Conservation (phyloP, 2,888 invertebrate genomes). For the Octodonta nipae region DNA sequence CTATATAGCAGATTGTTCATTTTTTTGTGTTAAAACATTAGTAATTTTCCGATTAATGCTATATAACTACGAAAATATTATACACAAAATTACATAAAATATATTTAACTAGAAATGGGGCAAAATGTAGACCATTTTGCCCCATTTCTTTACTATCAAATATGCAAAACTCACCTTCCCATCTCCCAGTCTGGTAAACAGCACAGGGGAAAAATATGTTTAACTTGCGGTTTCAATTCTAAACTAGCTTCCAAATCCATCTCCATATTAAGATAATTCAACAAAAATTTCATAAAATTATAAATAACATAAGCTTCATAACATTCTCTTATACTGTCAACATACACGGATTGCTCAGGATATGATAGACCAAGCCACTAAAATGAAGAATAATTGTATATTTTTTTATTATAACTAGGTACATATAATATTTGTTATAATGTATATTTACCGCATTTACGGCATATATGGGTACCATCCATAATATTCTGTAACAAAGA, state of each 20-base stretch:
- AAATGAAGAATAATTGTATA: slow-evolving; percentile 14
- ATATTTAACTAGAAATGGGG: too few species aligned
- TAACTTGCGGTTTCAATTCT: slow-evolving; percentile 70
- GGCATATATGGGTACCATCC: slow-evolving; percentile 97
- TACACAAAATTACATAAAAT: too few species aligned
- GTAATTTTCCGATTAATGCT: too few species aligned
- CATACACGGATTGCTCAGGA: slow-evolving; percentile 77
- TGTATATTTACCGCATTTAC: slow-evolving; percentile 66
- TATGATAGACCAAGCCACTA: slow-evolving; percentile 81
- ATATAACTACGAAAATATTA: too few species aligned
- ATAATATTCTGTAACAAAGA: slow-evolving; percentile 62
- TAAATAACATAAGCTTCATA: slow-evolving; percentile 97
- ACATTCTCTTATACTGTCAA: slow-evolving; percentile 86
- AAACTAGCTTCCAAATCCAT: slow-evolving; percentile 72
- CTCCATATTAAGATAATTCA: slow-evolving; percentile 79
- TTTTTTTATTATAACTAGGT: too few species aligned
- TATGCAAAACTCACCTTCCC: slow-evolving; percentile 58
- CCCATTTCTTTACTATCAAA: too few species aligned
- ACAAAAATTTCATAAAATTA: slow-evolving; percentile 89
- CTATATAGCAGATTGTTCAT: too few species aligned
- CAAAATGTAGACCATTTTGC: too few species aligned
- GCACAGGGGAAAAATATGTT: slow-evolving; percentile 83
- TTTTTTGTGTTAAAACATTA: too few species aligned
- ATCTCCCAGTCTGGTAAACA: slow-evolving; percentile 86
- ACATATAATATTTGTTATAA: too few species aligned